Evolutionary conservation across 2,797 vertebrate species (phyloP), one percentile per base, ranked within the genome.

Genomic region (Amphiprion clarkii): DNA sequence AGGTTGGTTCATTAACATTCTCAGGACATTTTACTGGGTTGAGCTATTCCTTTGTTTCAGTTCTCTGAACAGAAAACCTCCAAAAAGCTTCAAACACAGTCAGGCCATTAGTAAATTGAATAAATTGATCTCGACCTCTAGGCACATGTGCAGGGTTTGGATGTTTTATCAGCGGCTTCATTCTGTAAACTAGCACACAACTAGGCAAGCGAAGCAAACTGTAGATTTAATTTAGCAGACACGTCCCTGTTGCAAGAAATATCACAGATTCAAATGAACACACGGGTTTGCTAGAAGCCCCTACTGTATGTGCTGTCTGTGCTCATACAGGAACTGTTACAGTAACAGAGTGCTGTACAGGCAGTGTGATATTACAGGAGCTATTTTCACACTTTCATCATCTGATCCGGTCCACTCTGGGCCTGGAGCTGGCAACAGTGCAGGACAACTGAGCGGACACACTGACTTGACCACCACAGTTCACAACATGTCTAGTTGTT

Each of bases 1-100:
- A 90, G 88, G 86, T 69, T 83, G 73, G 79, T 86, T 94, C 91
- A 93, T 94, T 93, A 90, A 91, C 76, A 94, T 93, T 94, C 93
- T 71, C 79, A 2, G 81, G 66, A 78, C 90, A 85, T 89, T 86
- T 80, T 60, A 73, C 44, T 49, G 71, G 68, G 77, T 66, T 85
- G 85, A 91, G 70, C 66, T 65, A 19, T 36, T 79, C 66, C 68
- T 91, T 93, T 94, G 89, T 91, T 90, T 83, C 2, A 74, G 70
- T 58, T 55, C 68, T 60, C 44, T 62, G 42, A 68, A 49, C 14
- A 59, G 53, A 79, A 12, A 4, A 39, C 36, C 54, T 33, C 27
- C 60, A 40, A 46, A 67, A 74, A 60, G 21, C 52, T 70, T 71
- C 60, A 81, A 21, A 54, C 60, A 31, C 53, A 36, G 36, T 33